Percentiles rank a stretch among this genome's conserved stretches.
Conservation (phyloP, 23 tunicate genomes). For the Corella eumyota region DNA sequence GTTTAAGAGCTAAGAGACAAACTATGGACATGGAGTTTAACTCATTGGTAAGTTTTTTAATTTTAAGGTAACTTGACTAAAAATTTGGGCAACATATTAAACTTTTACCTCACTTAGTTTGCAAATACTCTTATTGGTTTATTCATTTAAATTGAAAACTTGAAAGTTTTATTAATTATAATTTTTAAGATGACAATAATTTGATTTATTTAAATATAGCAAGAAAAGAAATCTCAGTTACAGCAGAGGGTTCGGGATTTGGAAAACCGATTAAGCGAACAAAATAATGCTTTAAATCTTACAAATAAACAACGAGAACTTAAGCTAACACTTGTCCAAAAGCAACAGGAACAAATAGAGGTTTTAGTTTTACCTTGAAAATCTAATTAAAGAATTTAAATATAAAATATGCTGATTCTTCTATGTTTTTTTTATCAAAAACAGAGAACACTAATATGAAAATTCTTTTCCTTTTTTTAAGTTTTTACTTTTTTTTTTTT, state of each 20-base stretch:
- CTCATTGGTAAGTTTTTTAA: constrained; percentile 26
- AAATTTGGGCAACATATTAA: no score
- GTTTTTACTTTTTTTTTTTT: constrained; percentile 2
- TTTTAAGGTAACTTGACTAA: no score
- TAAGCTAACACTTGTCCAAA: constrained; percentile 46
- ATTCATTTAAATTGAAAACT: no score
- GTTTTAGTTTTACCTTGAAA: constrained; percentile 9
- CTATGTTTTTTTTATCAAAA: background rate
- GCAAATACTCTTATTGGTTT: no score
- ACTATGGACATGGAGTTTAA: constrained; percentile 66
- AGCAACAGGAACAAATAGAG: constrained; percentile 67
- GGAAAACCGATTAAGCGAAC: constrained; percentile 48
- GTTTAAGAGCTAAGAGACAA: constrained; percentile 70
- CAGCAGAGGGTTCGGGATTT: constrained; percentile 42
- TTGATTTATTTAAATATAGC: constrained; percentile 15
- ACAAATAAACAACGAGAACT: constrained; percentile 63
- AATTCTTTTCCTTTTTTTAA: background rate
- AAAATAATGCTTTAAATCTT: constrained; percentile 27
- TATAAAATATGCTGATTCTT: background rate
- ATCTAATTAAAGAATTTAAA: background rate
- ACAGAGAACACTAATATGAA: background rate
- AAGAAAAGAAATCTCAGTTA: constrained; percentile 58
- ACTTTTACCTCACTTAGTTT: no score
- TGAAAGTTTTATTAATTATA: no score
- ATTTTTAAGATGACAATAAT: no score